A percentile compares a stretch with the other conserved stretches of the same genome.
Evolutionary conservation across 1,140 invertebrate species (phyloP).

Genomic region (Cherax destructor): DNA sequence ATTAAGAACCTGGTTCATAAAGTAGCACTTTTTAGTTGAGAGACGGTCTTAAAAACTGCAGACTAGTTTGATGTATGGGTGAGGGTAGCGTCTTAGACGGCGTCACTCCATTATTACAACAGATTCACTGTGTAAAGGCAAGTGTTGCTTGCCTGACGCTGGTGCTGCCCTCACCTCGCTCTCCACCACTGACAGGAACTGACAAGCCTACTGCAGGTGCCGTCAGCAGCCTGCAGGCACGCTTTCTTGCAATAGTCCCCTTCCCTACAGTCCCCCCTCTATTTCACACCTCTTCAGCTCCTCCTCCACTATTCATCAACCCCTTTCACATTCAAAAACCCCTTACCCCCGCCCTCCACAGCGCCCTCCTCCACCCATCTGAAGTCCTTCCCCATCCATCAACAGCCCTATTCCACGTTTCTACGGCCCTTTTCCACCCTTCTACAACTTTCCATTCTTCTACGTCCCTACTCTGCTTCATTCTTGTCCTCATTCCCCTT

Average conservation of each 20-base stretch:
- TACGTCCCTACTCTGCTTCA: not conserved
- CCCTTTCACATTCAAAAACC: not conserved
- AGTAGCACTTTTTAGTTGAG: not conserved
- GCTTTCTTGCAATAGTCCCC: no score
- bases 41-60: not conserved
- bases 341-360: not conserved
- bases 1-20: not conserved
- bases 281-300: not conserved
- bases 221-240: no score
- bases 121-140: no score
- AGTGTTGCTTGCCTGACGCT: no score
- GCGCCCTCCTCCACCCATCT: no score
- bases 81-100: no score
- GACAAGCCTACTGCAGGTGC: no score
- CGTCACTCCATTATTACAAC: no score
- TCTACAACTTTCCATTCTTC: not conserved
- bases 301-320: not conserved
- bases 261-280: not conserved
- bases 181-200: no score
- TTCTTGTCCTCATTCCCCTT: not conserved
- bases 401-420: not conserved
- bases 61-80: no score
- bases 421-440: no score
- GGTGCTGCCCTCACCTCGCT: no score
- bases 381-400: not conserved